Conservation (phyloP, 2,888 invertebrate genomes). For the Dynastes hyllus region DNA sequence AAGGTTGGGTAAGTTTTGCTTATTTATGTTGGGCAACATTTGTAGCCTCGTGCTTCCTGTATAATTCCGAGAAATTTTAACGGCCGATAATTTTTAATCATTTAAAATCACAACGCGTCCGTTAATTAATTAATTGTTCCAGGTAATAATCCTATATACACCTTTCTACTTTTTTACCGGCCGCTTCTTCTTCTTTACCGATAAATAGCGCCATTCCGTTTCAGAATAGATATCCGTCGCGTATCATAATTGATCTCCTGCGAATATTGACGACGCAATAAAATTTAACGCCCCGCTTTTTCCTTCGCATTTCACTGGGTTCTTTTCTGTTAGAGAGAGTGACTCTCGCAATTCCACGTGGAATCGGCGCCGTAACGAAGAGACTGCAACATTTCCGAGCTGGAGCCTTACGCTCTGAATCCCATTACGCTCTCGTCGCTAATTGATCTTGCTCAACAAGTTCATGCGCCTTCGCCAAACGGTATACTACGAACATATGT, state of each 20-base stretch:
- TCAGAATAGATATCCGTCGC: conserved; percentile 6
- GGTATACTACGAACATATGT: conserved; percentile 43
- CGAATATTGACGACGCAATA: conserved; percentile 37
- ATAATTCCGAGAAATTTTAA: conserved; percentile 1
- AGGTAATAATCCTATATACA: conserved; percentile 21
- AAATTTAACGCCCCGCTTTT: conserved; percentile 31
- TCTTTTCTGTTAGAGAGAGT: conserved; percentile 21
- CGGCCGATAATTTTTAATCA: not conserved
- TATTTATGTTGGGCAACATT: too few relatives aligned
- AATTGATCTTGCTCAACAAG: conserved; percentile 56
- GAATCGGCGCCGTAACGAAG: conserved; percentile 1
- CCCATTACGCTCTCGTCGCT: conserved; percentile 53
- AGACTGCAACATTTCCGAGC: conserved; percentile 5
- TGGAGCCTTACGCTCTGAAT: conserved; percentile 37
- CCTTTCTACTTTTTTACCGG: conserved; percentile 13
- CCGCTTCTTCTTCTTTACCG: conserved; percentile 13
- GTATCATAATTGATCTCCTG: conserved; percentile 41
- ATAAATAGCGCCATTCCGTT: conserved; percentile 39
- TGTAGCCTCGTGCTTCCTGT: not conserved
- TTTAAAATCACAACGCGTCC: conserved; percentile 13
- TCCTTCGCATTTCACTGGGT: conserved; percentile 26
- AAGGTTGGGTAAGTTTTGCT: too few relatives aligned
- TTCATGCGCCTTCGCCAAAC: conserved; percentile 49
- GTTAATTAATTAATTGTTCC: conserved; percentile 36
- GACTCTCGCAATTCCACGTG: conserved; percentile 23